Evolutionary conservation across 2,113 vertebrate genomes (phyloP).

Genomic region (Helogale parvula): DNA sequence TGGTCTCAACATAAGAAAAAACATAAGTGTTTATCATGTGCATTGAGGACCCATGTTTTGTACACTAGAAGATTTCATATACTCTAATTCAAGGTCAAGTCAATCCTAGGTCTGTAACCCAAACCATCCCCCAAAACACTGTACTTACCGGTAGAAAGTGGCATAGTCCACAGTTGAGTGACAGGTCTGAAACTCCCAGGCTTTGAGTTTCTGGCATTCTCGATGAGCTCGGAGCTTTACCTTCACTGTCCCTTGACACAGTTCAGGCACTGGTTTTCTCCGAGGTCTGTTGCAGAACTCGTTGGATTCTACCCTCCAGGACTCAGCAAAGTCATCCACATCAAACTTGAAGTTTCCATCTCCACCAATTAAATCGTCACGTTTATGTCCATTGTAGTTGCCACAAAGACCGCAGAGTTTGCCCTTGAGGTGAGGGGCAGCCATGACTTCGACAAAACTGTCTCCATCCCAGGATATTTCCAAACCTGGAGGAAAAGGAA

Average conservation of each 20-base stretch:
- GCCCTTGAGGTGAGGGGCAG: constrained; percentile 93
- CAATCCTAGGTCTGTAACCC: neutral
- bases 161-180: constrained; percentile 94
- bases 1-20: neutral
- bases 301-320: constrained; percentile 96
- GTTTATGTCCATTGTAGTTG: constrained; percentile 98
- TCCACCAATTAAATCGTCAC: constrained; percentile 95
- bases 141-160: constrained; percentile 93
- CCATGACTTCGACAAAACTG: constrained; percentile 98
- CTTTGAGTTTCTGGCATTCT: constrained; percentile 97
- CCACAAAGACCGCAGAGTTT: constrained; percentile 97
- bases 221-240: constrained; percentile 96
- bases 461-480: constrained; percentile 99
- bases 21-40: neutral
- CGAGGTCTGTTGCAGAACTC: constrained; percentile 91
- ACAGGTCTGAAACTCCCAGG: constrained; percentile 96
- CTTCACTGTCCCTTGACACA: constrained; percentile 93
- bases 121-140: neutral
- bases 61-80: neutral
- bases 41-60: neutral
- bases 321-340: constrained; percentile 97
- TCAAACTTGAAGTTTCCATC: constrained; percentile 98
- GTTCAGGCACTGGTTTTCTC: constrained; percentile 89
- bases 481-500: constrained; percentile 87
- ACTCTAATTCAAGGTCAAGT: neutral